These are phyloP conservation scores for Alethe diademata DNA, from an alignment of 2,113 vertebrate species.

Conservation along the genomic window DNA sequence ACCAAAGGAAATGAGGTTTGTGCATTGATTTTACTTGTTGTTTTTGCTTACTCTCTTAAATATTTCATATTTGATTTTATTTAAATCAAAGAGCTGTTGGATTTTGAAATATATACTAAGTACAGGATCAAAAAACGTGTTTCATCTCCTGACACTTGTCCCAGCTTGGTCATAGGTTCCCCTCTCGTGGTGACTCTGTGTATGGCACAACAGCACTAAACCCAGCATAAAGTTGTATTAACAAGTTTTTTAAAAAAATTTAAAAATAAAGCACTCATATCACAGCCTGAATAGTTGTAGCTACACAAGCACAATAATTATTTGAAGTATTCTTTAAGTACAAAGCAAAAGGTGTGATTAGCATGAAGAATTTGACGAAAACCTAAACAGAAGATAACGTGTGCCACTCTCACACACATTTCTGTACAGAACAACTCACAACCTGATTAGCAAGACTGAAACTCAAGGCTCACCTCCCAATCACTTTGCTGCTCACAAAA, in stretches of 20 bases:
- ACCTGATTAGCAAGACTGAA: neutral
- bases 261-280: neutral
- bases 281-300: neutral
- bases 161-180: constrained; percentile 8
- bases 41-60: neutral
- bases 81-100: neutral
- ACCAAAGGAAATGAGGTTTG: constrained; percentile 93
- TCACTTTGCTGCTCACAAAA: neutral
- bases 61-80: neutral
- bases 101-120: neutral
- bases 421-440: neutral
- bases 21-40: neutral
- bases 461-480: neutral
- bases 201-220: neutral
- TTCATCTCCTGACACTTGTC: neutral
- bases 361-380: neutral
- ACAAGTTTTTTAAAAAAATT: neutral
- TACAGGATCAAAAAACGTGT: neutral
- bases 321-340: neutral
- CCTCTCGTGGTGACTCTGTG: constrained; percentile 46
- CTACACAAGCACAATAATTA: neutral
- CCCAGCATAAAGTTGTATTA: neutral
- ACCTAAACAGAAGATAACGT: neutral
- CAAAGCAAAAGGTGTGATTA: neutral
- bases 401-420: accelerated